These are phyloP conservation scores for Hypotaenidia philippensis DNA, from an alignment of 2,797 vertebrate species.

Conservation along the genomic window DNA sequence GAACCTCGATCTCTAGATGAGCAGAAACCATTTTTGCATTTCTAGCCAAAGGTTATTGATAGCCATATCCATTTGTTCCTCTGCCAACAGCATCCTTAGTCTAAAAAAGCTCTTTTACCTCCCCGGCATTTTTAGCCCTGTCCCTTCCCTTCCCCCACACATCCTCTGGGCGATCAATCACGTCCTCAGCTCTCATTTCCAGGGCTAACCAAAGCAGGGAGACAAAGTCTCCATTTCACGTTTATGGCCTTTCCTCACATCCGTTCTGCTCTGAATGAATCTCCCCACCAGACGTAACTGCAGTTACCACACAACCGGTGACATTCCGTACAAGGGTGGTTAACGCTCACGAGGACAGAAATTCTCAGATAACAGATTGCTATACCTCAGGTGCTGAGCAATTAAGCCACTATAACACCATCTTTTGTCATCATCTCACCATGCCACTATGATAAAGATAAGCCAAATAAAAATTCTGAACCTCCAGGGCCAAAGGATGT, in stretches of 20 bases:
- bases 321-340: neutral
- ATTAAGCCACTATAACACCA: neutral
- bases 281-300: neutral
- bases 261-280: neutral
- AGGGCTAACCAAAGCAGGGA: neutral
- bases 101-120: slow-evolving; percentile 15
- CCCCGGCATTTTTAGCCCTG: neutral
- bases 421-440: neutral
- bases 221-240: neutral
- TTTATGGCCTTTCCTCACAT: neutral
- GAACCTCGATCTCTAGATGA: neutral
- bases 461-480: neutral
- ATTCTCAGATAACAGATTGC: neutral
- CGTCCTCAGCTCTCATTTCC: neutral
- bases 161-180: neutral
- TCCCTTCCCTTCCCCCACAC: neutral
- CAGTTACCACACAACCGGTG: neutral
- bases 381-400: neutral
- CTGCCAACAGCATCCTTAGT: slow-evolving; percentile 4
- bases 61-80: slow-evolving; percentile 27
- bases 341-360: rapidly evolving
- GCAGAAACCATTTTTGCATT: slow-evolving; percentile 19
- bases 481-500: neutral
- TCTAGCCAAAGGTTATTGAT: slow-evolving; percentile 25
- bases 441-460: neutral